Percentiles rank a stretch among this genome's conserved stretches.
Conservation (phyloP, 2,797 vertebrate genomes). For the Melanotaenia pygmaea region DNA sequence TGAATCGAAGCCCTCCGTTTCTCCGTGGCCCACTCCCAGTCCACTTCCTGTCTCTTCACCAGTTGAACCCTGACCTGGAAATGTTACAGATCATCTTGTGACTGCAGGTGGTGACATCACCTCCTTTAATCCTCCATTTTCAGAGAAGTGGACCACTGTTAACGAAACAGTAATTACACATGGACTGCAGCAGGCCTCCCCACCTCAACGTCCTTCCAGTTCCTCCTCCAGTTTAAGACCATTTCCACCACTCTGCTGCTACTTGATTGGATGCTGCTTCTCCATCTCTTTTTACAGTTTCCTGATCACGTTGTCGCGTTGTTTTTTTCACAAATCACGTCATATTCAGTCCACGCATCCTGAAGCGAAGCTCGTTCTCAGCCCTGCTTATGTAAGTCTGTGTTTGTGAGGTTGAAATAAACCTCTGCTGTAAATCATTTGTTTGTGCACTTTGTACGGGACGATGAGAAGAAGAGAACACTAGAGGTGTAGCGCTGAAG, state of each 20-base stretch:
- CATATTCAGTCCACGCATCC: not conserved
- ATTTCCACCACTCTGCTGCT: slow-evolving; percentile 57
- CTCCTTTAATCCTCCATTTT: slow-evolving; percentile 39
- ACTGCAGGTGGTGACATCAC: slow-evolving; percentile 17
- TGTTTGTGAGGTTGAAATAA: slow-evolving; percentile 16
- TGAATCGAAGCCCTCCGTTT: slow-evolving; percentile 53
- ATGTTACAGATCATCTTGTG: slow-evolving; percentile 35
- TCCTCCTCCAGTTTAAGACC: slow-evolving; percentile 4
- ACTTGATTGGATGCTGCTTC: slow-evolving; percentile 51
- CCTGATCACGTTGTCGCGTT: slow-evolving; percentile 14
- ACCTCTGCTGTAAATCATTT: slow-evolving; percentile 47
- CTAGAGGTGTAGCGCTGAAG: slow-evolving; percentile 46
- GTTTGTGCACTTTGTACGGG: slow-evolving; percentile 64
- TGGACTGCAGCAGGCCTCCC: slow-evolving; percentile 35
- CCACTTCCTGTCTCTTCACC: slow-evolving; percentile 51
- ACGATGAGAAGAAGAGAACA: slow-evolving; percentile 1
- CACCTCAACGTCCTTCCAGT: slow-evolving; percentile 20
- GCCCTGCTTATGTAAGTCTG: slow-evolving; percentile 14
- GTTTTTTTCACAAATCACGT: slow-evolving; percentile 1
- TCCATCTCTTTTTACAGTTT: slow-evolving; percentile 8
- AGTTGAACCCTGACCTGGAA: slow-evolving; percentile 62
- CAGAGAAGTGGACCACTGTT: slow-evolving; percentile 28
- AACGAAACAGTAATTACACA: slow-evolving; percentile 32
- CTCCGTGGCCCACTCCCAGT: slow-evolving; percentile 1
- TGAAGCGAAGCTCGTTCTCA: slow-evolving; percentile 1